phyloP scores from a whole-genome alignment of 2,797 vertebrate genomes.

The Sebastes aleutianus region DNA sequence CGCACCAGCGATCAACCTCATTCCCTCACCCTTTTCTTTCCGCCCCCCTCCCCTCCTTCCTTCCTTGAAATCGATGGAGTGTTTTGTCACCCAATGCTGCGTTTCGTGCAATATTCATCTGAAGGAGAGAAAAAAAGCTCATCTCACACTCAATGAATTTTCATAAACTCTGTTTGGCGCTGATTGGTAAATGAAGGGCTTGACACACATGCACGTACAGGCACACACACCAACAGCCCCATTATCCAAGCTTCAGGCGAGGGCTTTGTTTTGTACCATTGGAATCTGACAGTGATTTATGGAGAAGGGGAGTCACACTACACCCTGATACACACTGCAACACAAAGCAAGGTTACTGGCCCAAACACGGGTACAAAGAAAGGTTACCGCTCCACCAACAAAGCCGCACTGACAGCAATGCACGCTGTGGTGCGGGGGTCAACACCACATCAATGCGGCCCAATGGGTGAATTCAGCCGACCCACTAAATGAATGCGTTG shows the following conservation, averaged over 20 bases:
- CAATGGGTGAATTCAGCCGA: constrained; percentile 44
- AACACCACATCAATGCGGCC: constrained; percentile 60
- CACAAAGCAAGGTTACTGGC: constrained; percentile 78
- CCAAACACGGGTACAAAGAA: constrained; percentile 73
- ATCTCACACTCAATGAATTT: constrained; percentile 79
- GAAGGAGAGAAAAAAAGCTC: constrained; percentile 47
- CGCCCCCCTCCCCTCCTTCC: constrained; percentile 32
- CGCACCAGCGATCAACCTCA: constrained; percentile 75
- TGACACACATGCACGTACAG: constrained; percentile 43
- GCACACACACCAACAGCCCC: constrained; percentile 44
- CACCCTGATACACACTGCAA: constrained; percentile 73
- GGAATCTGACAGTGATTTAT: constrained; percentile 84
- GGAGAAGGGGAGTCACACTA: constrained; percentile 75
- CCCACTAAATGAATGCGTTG: constrained; percentile 46
- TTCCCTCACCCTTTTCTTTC: constrained; percentile 59
- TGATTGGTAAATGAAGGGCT: constrained; percentile 70
- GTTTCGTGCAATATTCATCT: constrained; percentile 76
- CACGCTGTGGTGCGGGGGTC: constrained; percentile 59
- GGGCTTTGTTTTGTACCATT: constrained; percentile 73
- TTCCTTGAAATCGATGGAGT: constrained; percentile 67
- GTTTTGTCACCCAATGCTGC: constrained; percentile 71
- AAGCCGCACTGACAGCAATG: constrained; percentile 65
- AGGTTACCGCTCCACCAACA: constrained; percentile 70
- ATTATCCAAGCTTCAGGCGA: constrained; percentile 67
- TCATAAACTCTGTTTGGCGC: constrained; percentile 64